Conservation (phyloP, 2,888 invertebrate species). For the Hecatera dysodea region DNA sequence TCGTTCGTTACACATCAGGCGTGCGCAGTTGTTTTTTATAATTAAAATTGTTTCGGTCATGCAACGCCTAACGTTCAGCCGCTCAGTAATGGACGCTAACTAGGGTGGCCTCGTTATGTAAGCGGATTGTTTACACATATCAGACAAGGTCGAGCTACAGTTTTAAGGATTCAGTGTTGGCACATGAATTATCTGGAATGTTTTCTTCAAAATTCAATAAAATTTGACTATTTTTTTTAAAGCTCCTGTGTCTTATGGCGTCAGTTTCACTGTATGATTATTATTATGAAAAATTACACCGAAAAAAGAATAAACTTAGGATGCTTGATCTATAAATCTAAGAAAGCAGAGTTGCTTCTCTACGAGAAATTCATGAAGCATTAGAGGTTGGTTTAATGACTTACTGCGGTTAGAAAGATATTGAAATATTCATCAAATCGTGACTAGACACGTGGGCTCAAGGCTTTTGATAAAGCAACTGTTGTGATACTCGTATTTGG, state of each 20-base stretch:
- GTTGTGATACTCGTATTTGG: slow-evolving; percentile 25
- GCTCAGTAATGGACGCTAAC: slow-evolving; percentile 73
- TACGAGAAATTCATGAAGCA: slow-evolving; percentile 42
- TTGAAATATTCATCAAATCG: slow-evolving; percentile 51
- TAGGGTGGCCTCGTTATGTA: slow-evolving; percentile 81
- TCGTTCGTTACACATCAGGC: slow-evolving; percentile 68
- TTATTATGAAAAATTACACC: neutral
- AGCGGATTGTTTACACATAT: slow-evolving; percentile 79
- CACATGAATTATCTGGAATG: slow-evolving; percentile 32
- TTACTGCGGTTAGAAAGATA: slow-evolving; percentile 51
- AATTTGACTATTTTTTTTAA: neutral
- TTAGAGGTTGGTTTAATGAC: slow-evolving; percentile 51
- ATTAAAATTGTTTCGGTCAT: slow-evolving; percentile 78
- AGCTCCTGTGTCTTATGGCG: neutral
- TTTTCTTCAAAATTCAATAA: slow-evolving; percentile 23
- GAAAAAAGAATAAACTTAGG: slow-evolving; percentile 4
- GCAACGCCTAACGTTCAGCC: slow-evolving; percentile 67
- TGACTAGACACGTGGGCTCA: slow-evolving; percentile 30
- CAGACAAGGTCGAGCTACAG: slow-evolving; percentile 77
- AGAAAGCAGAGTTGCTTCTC: slow-evolving; percentile 46
- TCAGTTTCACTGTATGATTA: neutral
- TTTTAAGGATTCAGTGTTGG: slow-evolving; percentile 61
- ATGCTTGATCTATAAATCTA: slow-evolving; percentile 40
- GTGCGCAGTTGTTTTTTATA: slow-evolving; percentile 71
- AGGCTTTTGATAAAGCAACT: slow-evolving; percentile 39